Evolutionary conservation across 2,113 vertebrate genomes (phyloP).

Genomic region (Alectura lathami): DNA sequence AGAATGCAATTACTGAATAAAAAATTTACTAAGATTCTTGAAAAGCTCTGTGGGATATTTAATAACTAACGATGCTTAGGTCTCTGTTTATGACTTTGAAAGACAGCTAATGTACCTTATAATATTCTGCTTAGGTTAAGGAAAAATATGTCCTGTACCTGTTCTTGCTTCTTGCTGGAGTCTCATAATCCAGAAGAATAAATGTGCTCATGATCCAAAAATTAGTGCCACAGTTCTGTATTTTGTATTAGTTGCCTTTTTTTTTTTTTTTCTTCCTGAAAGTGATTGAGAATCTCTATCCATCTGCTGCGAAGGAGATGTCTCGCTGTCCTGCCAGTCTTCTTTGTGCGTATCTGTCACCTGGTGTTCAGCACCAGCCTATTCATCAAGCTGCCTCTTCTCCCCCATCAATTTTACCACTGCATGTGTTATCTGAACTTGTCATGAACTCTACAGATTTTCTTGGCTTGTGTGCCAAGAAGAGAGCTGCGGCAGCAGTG

Average conservation of each 20-base stretch:
- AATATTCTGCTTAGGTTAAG: background rate
- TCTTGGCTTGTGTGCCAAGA: constrained; percentile 25
- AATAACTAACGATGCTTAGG: constrained; percentile 27
- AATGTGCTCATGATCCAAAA: background rate
- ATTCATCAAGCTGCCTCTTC: constrained; percentile 69
- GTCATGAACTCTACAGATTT: constrained; percentile 41
- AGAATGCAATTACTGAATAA: constrained; percentile 46
- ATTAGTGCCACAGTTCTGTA: background rate
- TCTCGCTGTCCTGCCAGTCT: constrained; percentile 70
- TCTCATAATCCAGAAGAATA: background rate
- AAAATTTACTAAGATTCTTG: constrained; percentile 58
- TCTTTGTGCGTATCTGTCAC: constrained; percentile 51
- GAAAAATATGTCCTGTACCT: background rate
- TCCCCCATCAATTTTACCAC: constrained; percentile 60
- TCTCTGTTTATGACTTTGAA: constrained; percentile 37
- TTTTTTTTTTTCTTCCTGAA: constrained; percentile 37
- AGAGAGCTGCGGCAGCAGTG: background rate
- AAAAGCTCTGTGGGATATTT: constrained; percentile 54
- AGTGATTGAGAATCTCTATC: constrained; percentile 73
- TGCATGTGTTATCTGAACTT: constrained; percentile 57
- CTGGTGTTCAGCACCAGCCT: constrained; percentile 51
- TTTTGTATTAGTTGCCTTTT: background rate
- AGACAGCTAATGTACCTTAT: background rate
- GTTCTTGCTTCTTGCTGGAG: background rate
- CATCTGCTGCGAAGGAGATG: constrained; percentile 63